Evolutionary conservation across 2,113 vertebrate genomes (phyloP), one percentile per base, ranked within the genome.

Genomic region (Sebastes fasciatus): DNA sequence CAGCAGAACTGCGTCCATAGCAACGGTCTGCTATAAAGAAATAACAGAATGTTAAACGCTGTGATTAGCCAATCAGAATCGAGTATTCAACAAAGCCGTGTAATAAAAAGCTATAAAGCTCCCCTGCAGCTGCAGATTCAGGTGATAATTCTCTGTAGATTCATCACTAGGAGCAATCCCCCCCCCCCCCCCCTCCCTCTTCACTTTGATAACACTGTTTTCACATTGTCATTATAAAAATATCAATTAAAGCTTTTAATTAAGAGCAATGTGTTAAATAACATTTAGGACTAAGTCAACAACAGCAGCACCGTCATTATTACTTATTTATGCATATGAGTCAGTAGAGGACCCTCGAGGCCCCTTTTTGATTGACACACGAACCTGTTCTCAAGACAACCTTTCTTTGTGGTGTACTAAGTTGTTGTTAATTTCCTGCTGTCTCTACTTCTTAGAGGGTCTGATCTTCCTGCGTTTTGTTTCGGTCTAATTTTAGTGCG

Each of bases 401-500:
- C 9, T 0, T 34, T 14, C 61, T 58, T 66, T 26, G 11, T 48
- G 1, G n/a, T 16, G 16, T 23, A 8, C 21, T 40, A 45, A 67
- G 57, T 14, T 72, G 49, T 34, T 66, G 68, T 78, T 69, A 5
- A 81, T 67, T 81, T 76, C 57, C 71, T 76, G 7, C 3, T 60
- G 23, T 80, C 16, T 58, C 4, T 54, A 26, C 69, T 63, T 77
- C 69, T 79, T 74, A 54, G 60, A 46, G 34, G 43, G 76, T 85
- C 62, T 80, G 68, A 81, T 79, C 82, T 77, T 16, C 55, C 19
- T 71, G 45, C 21, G 63, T 68, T 76, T 81, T 51, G 40, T 61
- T 62, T 71, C 14, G 4, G 26, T 67, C 80, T 89, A 74, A 85
- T 89, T 89, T 83, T 45, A 74, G 70, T 64, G 40, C 34, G 7